Conservation (phyloP, 2,797 vertebrate species). For the Anguilla anguilla region DNA sequence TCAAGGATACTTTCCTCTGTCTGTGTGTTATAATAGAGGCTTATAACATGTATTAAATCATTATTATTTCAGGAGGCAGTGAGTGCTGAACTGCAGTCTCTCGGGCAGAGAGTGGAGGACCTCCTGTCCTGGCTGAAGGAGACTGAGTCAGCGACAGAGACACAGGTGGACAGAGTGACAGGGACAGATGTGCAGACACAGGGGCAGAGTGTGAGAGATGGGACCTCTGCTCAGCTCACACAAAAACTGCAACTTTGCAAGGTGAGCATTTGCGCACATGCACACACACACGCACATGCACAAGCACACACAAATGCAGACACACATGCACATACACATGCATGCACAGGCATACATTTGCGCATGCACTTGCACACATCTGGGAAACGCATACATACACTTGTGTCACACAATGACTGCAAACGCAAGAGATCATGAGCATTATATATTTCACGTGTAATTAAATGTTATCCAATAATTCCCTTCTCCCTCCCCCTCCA, state of each 20-base stretch:
- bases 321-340: background rate
- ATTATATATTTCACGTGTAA: background rate
- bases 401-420: background rate
- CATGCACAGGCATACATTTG: background rate
- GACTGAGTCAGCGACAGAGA: conserved; percentile 47
- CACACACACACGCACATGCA: background rate
- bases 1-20: background rate
- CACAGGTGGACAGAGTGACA: conserved; percentile 56
- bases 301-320: background rate
- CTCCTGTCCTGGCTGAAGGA: conserved; percentile 69
- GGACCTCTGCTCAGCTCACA: conserved; percentile 53
- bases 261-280: conserved; percentile 61
- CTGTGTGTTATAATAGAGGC: background rate
- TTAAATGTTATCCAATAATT: background rate
- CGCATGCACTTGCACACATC: background rate
- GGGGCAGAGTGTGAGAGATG: conserved; percentile 32
- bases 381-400: background rate
- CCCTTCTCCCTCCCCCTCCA: background rate
- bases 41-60: background rate
- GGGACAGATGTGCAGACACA: conserved; percentile 49
- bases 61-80: conserved; percentile 62
- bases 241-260: conserved; percentile 71
- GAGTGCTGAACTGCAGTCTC: conserved; percentile 68
- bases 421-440: background rate
- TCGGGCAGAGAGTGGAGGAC: conserved; percentile 64